Evolutionary conservation across 2,888 invertebrate species (phyloP).

Genomic region (Drosophila fulvimacula): DNA sequence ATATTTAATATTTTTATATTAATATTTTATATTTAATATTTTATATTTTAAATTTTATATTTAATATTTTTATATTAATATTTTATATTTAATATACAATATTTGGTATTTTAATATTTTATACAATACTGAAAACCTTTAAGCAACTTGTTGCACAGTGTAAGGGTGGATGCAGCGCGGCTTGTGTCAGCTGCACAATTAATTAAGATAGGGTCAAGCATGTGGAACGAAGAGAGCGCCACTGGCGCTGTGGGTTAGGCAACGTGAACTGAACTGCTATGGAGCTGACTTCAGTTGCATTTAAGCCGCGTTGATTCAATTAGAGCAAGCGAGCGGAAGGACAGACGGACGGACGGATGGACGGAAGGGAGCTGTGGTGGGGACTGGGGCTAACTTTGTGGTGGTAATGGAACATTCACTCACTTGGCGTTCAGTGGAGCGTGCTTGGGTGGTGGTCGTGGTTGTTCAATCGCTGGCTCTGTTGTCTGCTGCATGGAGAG

Average conservation of each 20-base stretch:
- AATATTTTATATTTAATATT: background rate
- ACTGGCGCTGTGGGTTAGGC: slow-evolving; percentile 24
- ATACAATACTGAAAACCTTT: background rate
- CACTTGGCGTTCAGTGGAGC: slow-evolving; percentile 56
- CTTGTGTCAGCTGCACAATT: slow-evolving; percentile 55
- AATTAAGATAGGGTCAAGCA: slow-evolving; percentile 45
- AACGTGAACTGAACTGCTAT: slow-evolving; percentile 30
- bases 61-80: background rate
- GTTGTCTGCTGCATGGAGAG: slow-evolving; percentile 85
- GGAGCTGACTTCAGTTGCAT: background rate
- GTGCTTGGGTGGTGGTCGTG: slow-evolving; percentile 9
- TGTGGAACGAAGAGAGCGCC: slow-evolving; percentile 25
- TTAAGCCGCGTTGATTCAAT: slow-evolving; percentile 53
- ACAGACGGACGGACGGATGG: background rate
- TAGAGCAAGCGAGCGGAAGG: slow-evolving; percentile 16
- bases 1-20: background rate
- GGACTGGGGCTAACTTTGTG: background rate
- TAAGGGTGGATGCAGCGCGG: slow-evolving; percentile 30
- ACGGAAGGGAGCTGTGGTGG: background rate
- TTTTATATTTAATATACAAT: background rate
- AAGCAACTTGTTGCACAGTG: slow-evolving; percentile 14
- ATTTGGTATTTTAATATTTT: background rate
- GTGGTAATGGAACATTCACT: slow-evolving; percentile 39
- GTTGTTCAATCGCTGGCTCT: slow-evolving; percentile 18
- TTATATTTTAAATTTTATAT: background rate